Base-by-base conservation (phyloP, 2,797 vertebrate genomes). In the Pristis pectinata region DNA sequence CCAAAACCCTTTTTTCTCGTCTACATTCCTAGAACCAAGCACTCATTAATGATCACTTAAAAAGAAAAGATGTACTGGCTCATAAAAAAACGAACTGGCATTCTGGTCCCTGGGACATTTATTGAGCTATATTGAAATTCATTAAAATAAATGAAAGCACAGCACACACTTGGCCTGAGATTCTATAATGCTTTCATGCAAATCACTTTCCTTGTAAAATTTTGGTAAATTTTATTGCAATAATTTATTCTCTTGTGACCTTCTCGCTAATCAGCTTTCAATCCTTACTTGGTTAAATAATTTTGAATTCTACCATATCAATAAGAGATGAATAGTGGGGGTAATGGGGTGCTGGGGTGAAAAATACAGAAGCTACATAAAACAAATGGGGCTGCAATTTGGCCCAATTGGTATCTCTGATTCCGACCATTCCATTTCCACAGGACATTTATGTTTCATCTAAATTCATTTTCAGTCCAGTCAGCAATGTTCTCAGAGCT, bases 121-220 rank as follows among this genome's bases (percentile, higher is more conserved):
- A 9, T 53, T 24, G 44, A 49, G 41, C 44, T 53, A 0, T 53
- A 83, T 53, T 83, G 44, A 83, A 83, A 49, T 83, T 53, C 44
- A 83, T 27, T 83, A 27, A 83, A 83, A 41, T 8, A 80, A 80
- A 80, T 80, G 79, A 83, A 83, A 83, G 80, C 80, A 49, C 49
- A 22, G 80, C 11, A 13, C 3, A 44, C 37, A 24, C n/a, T 17
- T 15, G 19, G 41, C 22, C 24, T 83, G 41, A 53, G 49, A 9
- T 53, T 49, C 41, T 27, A 27, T 82, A 49, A 83, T 83, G 44
- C 17, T 30, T 24, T 24, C 1, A 1, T 82, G 17, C 79, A 82
- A 80, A 44, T 49, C 19, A 22, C 41, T 83, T 83, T 49, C 8
- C 80, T 83, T 10, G 44, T 83, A 10, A 53, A 83, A 24, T 74